Conservation (phyloP, 2,888 invertebrate species). For the Drosophila kokeensis region DNA sequence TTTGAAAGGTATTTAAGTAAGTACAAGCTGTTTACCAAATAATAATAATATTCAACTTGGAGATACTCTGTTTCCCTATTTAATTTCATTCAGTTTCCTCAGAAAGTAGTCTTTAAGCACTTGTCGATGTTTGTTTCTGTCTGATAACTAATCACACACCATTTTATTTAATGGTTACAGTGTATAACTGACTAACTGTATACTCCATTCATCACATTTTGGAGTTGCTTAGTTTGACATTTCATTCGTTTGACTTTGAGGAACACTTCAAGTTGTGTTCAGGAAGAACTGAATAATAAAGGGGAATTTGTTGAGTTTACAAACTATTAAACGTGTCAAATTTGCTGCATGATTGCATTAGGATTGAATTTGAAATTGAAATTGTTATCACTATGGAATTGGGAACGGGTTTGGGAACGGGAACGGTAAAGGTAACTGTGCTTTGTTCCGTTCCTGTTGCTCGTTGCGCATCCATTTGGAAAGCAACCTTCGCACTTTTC, state of each 20-base stretch:
- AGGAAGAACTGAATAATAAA: not conserved
- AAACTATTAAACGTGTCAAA: conserved; percentile 53
- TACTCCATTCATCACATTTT: not conserved
- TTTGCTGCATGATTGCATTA: conserved; percentile 54
- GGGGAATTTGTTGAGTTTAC: conserved; percentile 14
- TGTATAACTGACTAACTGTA: not conserved
- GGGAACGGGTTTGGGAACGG: conserved; percentile 7
- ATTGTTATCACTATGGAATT: conserved; percentile 20
- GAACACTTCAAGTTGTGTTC: not conserved
- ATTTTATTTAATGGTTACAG: not conserved
- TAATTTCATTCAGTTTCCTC: not conserved
- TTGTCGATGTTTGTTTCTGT: not conserved
- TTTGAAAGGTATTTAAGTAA: not conserved
- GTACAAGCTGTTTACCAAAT: not conserved
- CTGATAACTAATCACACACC: not conserved
- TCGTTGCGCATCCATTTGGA: conserved; percentile 51
- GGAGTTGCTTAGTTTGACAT: not conserved
- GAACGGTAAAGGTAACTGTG: not conserved
- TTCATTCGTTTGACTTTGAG: not conserved
- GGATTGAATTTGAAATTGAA: conserved; percentile 22
- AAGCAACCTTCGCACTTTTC: conserved; percentile 37
- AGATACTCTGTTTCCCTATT: accelerated
- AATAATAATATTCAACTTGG: not conserved
- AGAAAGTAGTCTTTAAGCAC: not conserved
- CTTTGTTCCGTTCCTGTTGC: conserved; percentile 2